Percentiles rank a stretch among this genome's conserved stretches.
phyloP scores from a whole-genome alignment of 2,113 vertebrate species.

The Leptobrachium ailaonicum region DNA sequence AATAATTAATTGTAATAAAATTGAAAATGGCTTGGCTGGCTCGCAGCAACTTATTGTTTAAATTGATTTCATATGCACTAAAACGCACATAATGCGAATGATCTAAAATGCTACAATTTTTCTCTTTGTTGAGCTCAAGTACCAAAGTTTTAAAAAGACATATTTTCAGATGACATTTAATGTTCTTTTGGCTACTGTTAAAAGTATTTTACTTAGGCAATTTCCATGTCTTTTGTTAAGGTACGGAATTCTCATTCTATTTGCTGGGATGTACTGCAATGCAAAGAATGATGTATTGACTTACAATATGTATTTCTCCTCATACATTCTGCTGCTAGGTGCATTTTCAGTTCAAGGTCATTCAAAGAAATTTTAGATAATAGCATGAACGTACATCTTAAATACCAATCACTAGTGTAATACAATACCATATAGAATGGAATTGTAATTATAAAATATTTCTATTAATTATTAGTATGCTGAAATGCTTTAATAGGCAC shows the following conservation, averaged over 20 bases:
- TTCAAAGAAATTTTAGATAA: too few relatives aligned
- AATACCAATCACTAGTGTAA: too few relatives aligned
- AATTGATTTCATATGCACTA: conserved; percentile 25
- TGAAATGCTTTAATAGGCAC: too few relatives aligned
- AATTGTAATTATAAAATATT: too few relatives aligned
- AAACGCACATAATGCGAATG: neutral
- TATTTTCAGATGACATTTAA: conserved; percentile 21
- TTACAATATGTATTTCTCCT: too few relatives aligned
- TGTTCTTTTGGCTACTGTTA: conserved; percentile 15
- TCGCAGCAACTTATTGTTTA: conserved; percentile 7
- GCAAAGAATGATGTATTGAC: too few relatives aligned
- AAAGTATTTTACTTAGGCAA: conserved; percentile 4
- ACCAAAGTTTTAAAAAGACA: conserved; percentile 24
- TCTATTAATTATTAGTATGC: too few relatives aligned
- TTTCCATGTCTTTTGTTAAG: conserved; percentile 8
- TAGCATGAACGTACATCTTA: too few relatives aligned
- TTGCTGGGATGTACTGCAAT: too few relatives aligned
- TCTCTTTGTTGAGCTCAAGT: neutral
- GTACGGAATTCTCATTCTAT: neutral
- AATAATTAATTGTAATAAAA: conserved; percentile 18
- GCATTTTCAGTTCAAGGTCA: too few relatives aligned
- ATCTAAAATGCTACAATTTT: neutral
- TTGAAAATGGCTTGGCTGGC: neutral
- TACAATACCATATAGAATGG: too few relatives aligned
- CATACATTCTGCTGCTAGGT: too few relatives aligned